Percentiles rank a stretch among this genome's conserved stretches.
Evolutionary conservation across 2,797 vertebrate genomes (phyloP).

Genomic region (Nasua narica): DNA sequence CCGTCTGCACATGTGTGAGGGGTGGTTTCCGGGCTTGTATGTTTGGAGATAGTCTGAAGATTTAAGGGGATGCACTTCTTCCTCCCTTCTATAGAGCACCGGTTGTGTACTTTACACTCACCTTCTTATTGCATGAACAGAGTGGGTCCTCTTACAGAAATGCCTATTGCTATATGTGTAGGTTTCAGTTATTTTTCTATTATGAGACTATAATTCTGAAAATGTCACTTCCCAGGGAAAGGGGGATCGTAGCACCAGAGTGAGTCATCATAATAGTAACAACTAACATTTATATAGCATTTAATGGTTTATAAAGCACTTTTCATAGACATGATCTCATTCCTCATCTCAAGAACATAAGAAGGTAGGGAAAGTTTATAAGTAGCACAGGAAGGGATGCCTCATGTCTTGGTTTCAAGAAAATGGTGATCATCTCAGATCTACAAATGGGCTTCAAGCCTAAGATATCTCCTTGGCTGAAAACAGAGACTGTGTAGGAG

Average conservation of each 20-base stretch:
- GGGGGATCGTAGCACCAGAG: neutral
- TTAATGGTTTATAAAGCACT: constrained; percentile 17
- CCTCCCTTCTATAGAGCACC: neutral
- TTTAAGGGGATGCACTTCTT: neutral
- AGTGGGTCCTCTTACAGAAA: neutral
- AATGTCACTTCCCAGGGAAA: neutral
- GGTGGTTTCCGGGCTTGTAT: neutral
- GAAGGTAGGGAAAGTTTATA: neutral
- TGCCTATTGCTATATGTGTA: neutral
- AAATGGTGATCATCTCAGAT: neutral
- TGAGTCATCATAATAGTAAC: constrained; percentile 40
- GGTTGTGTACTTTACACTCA: neutral
- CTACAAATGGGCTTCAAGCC: neutral
- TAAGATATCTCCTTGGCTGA: neutral
- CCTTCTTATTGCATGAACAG: neutral
- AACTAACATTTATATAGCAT: constrained; percentile 13
- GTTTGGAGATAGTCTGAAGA: neutral
- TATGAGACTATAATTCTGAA: constrained; percentile 39
- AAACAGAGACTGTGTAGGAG: neutral
- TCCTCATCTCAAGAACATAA: neutral
- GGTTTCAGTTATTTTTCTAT: constrained; percentile 22
- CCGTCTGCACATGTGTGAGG: neutral
- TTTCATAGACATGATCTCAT: constrained; percentile 15
- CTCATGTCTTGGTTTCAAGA: neutral
- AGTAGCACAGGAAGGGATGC: neutral